These are phyloP conservation scores for Aproaerema taeniolella DNA, from an alignment of 2,888 invertebrate genomes.

Conservation along the genomic window DNA sequence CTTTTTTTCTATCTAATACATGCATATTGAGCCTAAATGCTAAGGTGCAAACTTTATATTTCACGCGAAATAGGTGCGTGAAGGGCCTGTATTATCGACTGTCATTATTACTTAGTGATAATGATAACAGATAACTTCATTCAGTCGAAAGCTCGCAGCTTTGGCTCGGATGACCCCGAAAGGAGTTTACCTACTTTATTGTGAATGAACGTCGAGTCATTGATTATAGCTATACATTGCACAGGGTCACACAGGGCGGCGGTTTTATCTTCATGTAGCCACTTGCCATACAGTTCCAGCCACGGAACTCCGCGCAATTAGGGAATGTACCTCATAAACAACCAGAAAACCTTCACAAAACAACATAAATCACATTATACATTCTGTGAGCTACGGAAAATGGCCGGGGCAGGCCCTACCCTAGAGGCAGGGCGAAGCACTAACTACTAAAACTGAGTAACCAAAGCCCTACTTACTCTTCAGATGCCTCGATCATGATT, in stretches of 20 bases:
- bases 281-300: constrained; percentile 28
- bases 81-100: too few relatives aligned
- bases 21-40: too few relatives aligned
- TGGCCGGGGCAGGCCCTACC: constrained; percentile 70
- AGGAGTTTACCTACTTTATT: constrained; percentile 57
- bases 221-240: constrained; percentile 62
- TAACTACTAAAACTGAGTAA: constrained; percentile 47
- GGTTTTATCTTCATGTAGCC: constrained; percentile 39
- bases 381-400: constrained; percentile 56
- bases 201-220: constrained; percentile 72
- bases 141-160: constrained; percentile 21
- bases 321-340: constrained; percentile 17
- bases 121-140: not conserved
- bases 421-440: constrained; percentile 57
- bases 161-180: constrained; percentile 65
- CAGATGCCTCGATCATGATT: constrained; percentile 95
- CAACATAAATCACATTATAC: constrained; percentile 40
- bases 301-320: constrained; percentile 19
- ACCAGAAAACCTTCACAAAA: constrained; percentile 26
- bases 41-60: too few relatives aligned
- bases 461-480: constrained; percentile 84
- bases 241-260: constrained; percentile 65
- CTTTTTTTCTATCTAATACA: too few relatives aligned
- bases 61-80: too few relatives aligned
- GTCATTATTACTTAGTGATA: too few relatives aligned